Evolutionary conservation across 2,888 invertebrate genomes (phyloP), one percentile per base, ranked within the genome.

Genomic region (Craniophora ligustri): DNA sequence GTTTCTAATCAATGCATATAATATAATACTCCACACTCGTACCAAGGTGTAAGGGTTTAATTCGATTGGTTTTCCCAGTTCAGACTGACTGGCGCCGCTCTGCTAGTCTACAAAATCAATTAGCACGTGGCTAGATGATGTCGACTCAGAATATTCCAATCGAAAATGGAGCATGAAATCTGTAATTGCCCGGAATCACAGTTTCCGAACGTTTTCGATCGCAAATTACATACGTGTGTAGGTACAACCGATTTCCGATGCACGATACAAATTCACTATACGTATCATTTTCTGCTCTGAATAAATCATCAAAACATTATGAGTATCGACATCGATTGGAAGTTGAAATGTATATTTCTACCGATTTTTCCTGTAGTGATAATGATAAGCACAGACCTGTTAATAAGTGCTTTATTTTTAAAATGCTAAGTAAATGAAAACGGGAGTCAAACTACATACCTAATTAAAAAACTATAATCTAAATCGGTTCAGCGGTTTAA

Each of bases 201-300:
- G 81, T 81, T 84, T 82, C 79, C 79, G 80, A 79, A 76, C 78
- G 77, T 81, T 85, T 87, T 84, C 86, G 81, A 87, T 87, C 57
- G 72, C 72, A 79, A 82, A 81, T 86, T 81, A 81, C 83, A 76
- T 75, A 82, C 81, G 81, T 79, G 78, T 82, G 78, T 79, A n/a
- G n/a, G n/a, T n/a, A 81, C 80, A 78, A 78, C 77, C 83, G 81
- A 86, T 85, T 84, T 87, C 86, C 86, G 82, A 82, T 74, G 79
- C 78, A 79, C 82, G 85, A 85, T 84, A 78, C 80, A 79, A 81
- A 81, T 85, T 81, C 81, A 67, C 75, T 78, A 78, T 78, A n/a
- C n/a, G n/a, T n/a, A 79, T 75, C 73, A 73, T 81, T 81, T 73
- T 76, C 69, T 6, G 46, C 38, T 42, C 23, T 59, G 41, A 65